Base-by-base conservation (phyloP, 92 coral and sea anemone genomes). In the Muricea muricata region DNA sequence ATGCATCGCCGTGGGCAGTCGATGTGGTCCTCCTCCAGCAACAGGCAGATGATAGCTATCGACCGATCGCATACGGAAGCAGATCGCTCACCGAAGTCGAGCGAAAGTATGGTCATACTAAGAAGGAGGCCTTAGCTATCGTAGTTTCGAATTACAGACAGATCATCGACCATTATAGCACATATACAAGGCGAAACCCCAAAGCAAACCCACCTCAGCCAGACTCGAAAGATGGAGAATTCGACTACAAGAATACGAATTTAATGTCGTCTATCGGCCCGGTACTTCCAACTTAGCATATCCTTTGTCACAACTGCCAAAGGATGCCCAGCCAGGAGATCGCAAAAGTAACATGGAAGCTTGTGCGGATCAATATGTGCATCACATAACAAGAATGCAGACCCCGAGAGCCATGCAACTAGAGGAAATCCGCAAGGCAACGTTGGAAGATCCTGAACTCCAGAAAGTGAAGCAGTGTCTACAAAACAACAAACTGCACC, bases 1-100 rank as follows among this genome's bases (percentile, higher is more conserved):
- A 89, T 15, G 90, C 92, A 18, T 89, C 90, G 18, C 87, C 87
- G 17, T 89, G 85, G 90, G 90, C 85, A 21, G 42, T 85, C 3
- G 89, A 80, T 34, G 84, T 84, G n/a, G 84, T 88, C 20, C 81
- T 88, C 11, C 81, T 74, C 33, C 92, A 85, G 40, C 42, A 81
- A 46, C 87, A 85, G 70, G 56, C 73, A 0, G 90, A 85, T 65
- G 60, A 58, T 13, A 39, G 74, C 5, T 81, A 89, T 46, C 82
- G 65, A 32, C 85, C 90, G 20, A 46, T 85, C 7, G 90, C 92
- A 28, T 73, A 89, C 24, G 87, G 57, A 5, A 90, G 90, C 55
- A 47, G 80, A 30, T 74, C 84, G 58, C 42, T 89, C 46, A 85
- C 85, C 4, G 90, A 89, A 37, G 63, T 66, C 34, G 90, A 89